A percentile compares a stretch with the other conserved stretches of the same genome.
These are phyloP conservation scores for Pemphredon lugubris DNA, from an alignment of 2,888 invertebrate species.

Conservation along the genomic window DNA sequence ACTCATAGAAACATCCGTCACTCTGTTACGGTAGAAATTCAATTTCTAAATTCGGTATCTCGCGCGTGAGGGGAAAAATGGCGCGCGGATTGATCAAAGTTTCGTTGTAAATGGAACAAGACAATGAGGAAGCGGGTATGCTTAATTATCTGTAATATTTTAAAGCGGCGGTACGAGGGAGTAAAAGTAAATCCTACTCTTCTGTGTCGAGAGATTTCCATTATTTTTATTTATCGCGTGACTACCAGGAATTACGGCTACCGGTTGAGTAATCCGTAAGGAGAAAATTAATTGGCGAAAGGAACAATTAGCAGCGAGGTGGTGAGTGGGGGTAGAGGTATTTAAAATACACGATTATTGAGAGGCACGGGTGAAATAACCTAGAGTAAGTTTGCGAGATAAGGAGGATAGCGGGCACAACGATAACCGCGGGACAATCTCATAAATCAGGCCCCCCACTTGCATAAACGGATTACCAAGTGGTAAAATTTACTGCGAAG, in stretches of 20 bases:
- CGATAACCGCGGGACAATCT: conserved; percentile 53
- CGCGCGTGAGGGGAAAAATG: too few species aligned
- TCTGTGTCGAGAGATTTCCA: too few species aligned
- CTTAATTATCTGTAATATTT: too few species aligned
- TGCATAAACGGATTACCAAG: conserved; percentile 64
- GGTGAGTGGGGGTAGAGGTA: not conserved
- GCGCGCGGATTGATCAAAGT: too few species aligned
- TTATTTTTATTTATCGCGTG: conserved; percentile 37
- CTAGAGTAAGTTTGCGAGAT: conserved; percentile 24
- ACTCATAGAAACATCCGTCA: too few species aligned
- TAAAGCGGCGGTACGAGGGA: too few species aligned
- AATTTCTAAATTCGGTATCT: too few species aligned
- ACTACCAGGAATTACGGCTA: not conserved
- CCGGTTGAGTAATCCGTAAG: conserved; percentile 34
- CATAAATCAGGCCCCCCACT: conserved; percentile 53
- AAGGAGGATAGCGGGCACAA: conserved; percentile 37
- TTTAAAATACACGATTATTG: not conserved
- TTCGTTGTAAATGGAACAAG: too few species aligned
- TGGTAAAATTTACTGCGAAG: conserved; percentile 58
- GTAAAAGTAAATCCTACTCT: too few species aligned
- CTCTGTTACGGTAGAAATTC: too few species aligned
- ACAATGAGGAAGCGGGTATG: too few species aligned
- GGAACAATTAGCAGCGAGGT: conserved; percentile 23
- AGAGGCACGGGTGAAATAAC: not conserved
- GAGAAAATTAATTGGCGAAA: conserved; percentile 36